Conservation (phyloP, 2,888 invertebrate species). For the Campaea margaritaria region DNA sequence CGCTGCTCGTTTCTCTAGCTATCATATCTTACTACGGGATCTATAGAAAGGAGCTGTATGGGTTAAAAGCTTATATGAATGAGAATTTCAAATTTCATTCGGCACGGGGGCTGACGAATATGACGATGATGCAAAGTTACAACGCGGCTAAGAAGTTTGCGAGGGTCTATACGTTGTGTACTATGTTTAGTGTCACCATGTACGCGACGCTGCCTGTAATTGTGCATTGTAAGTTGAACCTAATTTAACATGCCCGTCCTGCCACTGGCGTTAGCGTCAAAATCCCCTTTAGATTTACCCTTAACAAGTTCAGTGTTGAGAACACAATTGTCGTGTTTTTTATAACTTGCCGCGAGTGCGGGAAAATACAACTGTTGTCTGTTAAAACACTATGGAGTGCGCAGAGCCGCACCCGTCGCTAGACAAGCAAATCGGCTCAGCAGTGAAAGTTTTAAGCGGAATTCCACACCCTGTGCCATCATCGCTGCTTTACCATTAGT, state of each 20-base stretch:
- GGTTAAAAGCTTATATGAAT: conserved; percentile 63
- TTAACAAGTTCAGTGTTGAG: too few relatives aligned
- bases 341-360: too few relatives aligned
- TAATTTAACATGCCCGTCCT: too few relatives aligned
- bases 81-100: conserved; percentile 69
- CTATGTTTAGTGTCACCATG: conserved; percentile 71
- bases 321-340: too few relatives aligned
- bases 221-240: conserved; percentile 65
- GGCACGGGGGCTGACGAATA: conserved; percentile 71
- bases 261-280: background rate
- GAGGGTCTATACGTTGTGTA: conserved; percentile 70
- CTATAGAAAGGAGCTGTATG: conserved; percentile 61
- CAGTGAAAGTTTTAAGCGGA: too few relatives aligned
- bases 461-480: too few relatives aligned
- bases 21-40: conserved; percentile 68
- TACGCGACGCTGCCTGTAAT: conserved; percentile 66
- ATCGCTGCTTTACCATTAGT: too few relatives aligned
- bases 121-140: conserved; percentile 71
- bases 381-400: too few relatives aligned
- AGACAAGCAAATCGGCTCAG: too few relatives aligned
- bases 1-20: conserved; percentile 60
- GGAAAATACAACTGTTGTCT: too few relatives aligned
- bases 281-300: too few relatives aligned
- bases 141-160: conserved; percentile 64
- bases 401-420: too few relatives aligned